Evolutionary conservation across 2,797 vertebrate genomes (phyloP).

Genomic region (Vespertilio murinus): DNA sequence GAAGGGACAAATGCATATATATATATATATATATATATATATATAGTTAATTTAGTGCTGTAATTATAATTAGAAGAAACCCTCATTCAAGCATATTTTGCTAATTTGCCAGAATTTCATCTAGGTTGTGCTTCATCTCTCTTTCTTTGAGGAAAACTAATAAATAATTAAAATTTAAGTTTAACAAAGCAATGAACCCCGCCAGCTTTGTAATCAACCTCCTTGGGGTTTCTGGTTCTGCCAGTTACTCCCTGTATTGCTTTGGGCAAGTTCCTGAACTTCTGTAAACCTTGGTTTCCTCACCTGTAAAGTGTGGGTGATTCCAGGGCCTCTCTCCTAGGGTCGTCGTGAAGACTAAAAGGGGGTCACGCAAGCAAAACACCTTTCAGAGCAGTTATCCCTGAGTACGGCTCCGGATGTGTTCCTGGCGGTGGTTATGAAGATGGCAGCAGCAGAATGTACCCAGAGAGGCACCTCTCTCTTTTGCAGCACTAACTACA

Average conservation of each 20-base stretch:
- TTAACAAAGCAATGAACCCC: background rate
- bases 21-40: too few relatives aligned
- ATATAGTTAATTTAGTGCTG: too few relatives aligned
- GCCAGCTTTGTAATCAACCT: background rate
- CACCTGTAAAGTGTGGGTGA: background rate
- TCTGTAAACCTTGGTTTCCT: background rate
- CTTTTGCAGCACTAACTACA: background rate
- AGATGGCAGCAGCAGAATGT: background rate
- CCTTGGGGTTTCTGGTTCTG: background rate
- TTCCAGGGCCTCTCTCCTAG: background rate
- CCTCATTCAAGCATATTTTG: background rate
- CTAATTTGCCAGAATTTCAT: conserved; percentile 10
- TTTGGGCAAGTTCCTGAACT: background rate
- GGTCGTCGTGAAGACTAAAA: background rate
- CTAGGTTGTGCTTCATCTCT: background rate
- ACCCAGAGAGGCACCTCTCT: background rate
- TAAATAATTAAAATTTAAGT: background rate
- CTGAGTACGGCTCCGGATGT: background rate
- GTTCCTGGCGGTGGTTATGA: background rate
- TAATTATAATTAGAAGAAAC: conserved; percentile 9
- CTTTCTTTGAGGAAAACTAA: background rate
- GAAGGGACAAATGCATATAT: too few relatives aligned
- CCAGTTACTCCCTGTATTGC: background rate
- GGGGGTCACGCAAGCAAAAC: background rate
- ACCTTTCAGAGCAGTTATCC: background rate